Evolutionary conservation across 1,140 invertebrate species (phyloP), one percentile per base, ranked within the genome.

Genomic region (Colletes gigas): DNA sequence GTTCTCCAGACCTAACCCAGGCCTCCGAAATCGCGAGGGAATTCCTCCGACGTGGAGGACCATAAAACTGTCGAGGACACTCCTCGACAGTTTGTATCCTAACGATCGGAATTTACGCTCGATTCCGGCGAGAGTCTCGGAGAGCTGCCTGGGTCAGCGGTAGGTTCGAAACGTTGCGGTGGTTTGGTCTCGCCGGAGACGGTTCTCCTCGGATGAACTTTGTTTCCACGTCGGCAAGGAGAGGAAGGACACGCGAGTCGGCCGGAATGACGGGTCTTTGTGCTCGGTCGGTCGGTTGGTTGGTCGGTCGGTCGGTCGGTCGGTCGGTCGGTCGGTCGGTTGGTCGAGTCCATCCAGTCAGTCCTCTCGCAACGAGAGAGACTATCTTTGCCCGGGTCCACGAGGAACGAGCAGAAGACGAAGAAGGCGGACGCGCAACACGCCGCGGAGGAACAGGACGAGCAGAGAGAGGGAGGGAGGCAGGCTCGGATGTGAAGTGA

Each of bases 251-350:
- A 83, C 71, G 79, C 70, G 62, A 70, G 76, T 85, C 52, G 79
- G 71, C 83, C 73, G 86, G 90, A 91, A 90, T 88, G 89, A 90
- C 89, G 88, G 84, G 88, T 91, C 90, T 91, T 91, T 91, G 89
- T 91, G 87, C 76, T 87, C 78, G 72, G 50, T 81, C 65, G 76
- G 50, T 84, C 63, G 57, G 57, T 62, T 30, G 60, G 60, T 63
- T 30, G 50, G 30, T 30, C 2, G 30, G 30, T 30, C 30, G 30
- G 30, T 30, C 30, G 30, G 30, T 30, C 30, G 30, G 30, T 30
- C 30, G 79, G 78, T 55, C 54, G 79, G 78, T 55, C 54, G 54
- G 54, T 55, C 54, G 54, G 54, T 55, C 44, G 57, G 57, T 62
- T 30, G 60, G 60, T 63, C 60, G 50, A 50, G 50, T 50, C 10